These are phyloP conservation scores for Ivindomyrus marchei DNA, from an alignment of 2,113 vertebrate species.

Conservation along the genomic window DNA sequence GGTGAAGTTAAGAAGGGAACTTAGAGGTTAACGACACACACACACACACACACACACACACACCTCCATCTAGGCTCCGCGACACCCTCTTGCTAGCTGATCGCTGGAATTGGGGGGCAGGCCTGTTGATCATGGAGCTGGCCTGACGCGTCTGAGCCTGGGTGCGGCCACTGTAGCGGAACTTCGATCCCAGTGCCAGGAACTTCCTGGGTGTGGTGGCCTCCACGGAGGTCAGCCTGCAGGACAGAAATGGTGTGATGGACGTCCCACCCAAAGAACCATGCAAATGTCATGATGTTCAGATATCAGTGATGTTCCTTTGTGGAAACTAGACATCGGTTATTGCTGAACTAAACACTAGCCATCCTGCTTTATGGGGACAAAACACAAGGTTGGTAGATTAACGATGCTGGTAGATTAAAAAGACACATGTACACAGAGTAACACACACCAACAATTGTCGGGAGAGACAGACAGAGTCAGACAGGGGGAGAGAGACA, in stretches of 20 bases:
- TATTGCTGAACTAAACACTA: background rate
- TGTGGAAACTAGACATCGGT: background rate
- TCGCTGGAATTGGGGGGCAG: constrained; percentile 80
- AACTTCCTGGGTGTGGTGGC: constrained; percentile 77
- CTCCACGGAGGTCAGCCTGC: constrained; percentile 80
- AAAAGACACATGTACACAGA: background rate
- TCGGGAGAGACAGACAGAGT: background rate
- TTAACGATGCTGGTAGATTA: background rate
- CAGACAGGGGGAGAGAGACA: background rate
- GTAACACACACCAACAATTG: background rate
- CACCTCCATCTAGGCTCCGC: constrained; percentile 83
- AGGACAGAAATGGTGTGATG: background rate
- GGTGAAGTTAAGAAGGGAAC: background rate
- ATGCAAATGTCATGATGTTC: background rate
- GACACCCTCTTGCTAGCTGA: constrained; percentile 88
- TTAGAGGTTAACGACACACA: background rate
- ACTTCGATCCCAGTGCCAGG: constrained; percentile 83
- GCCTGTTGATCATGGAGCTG: constrained; percentile 81
- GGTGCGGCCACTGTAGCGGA: constrained; percentile 86
- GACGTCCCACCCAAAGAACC: background rate
- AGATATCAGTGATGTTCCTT: background rate
- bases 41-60: constrained; percentile 27
- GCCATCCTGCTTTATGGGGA: background rate
- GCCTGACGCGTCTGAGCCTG: constrained; percentile 89
- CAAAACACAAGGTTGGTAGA: background rate